Evolutionary conservation across 2,113 vertebrate species (phyloP).

Genomic region (Clarias batrachus): DNA sequence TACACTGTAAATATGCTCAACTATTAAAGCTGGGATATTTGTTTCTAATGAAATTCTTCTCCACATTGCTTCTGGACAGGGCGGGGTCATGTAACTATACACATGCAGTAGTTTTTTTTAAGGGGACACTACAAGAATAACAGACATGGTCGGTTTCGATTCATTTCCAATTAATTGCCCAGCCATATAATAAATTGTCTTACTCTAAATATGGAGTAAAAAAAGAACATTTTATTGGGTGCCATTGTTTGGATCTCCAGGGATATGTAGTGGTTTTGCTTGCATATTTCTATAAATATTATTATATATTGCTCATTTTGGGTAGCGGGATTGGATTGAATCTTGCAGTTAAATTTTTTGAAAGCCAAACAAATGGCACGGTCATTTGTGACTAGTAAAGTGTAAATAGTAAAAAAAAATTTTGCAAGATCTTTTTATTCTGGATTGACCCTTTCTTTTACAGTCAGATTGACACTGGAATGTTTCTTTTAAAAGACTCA

Average conservation of each 20-base stretch:
- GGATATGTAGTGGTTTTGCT: background rate
- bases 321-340: background rate
- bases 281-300: background rate
- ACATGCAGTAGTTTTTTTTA: no score
- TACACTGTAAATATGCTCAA: no score
- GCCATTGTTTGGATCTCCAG: background rate
- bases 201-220: background rate
- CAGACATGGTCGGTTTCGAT: no score
- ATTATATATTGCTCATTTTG: background rate
- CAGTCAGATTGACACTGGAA: slow-evolving; percentile 29
- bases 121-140: no score
- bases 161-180: no score
- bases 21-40: no score
- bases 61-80: no score
- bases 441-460: background rate
- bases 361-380: background rate
- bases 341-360: background rate
- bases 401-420: background rate
- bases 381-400: background rate
- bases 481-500: slow-evolving; percentile 26
- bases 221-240: background rate
- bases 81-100: no score
- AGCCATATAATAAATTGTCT: background rate
- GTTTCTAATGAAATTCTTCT: no score
- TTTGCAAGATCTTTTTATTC: slow-evolving; percentile 23